Evolutionary conservation across 2,797 vertebrate species (phyloP).

Genomic region (Gallirallus australis): DNA sequence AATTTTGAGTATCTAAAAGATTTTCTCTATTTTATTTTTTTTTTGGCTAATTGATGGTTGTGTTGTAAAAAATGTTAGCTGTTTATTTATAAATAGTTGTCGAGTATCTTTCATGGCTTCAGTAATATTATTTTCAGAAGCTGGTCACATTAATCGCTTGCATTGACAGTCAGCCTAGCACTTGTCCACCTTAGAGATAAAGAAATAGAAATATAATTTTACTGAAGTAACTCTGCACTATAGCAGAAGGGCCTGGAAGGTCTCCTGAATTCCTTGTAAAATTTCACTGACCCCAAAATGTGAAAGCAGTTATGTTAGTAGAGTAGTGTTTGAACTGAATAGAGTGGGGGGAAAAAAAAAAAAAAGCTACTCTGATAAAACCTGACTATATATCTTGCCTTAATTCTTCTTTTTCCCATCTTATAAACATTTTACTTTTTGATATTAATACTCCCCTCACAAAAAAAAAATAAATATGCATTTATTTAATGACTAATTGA

Average conservation of each 20-base stretch:
- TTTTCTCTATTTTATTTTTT: background rate
- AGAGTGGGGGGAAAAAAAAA: background rate
- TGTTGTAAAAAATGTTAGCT: background rate
- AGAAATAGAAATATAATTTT: background rate
- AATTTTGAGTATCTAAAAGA: background rate
- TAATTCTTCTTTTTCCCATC: background rate
- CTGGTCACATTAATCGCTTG: background rate
- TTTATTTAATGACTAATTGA: background rate
- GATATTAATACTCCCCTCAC: background rate
- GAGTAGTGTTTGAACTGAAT: background rate
- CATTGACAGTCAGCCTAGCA: background rate
- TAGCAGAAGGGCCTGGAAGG: background rate
- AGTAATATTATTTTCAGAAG: background rate
- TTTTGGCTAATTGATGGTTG: background rate
- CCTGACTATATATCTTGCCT: background rate
- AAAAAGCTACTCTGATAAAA: background rate
- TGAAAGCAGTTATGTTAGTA: background rate
- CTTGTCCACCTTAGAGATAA: background rate
- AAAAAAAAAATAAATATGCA: background rate
- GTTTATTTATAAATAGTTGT: background rate
- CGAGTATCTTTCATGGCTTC: background rate
- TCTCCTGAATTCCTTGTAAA: background rate
- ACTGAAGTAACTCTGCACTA: background rate
- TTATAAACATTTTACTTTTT: background rate
- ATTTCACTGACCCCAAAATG: background rate